Base-by-base conservation (phyloP, 2,113 vertebrate genomes). In the Mixornis gularis region DNA sequence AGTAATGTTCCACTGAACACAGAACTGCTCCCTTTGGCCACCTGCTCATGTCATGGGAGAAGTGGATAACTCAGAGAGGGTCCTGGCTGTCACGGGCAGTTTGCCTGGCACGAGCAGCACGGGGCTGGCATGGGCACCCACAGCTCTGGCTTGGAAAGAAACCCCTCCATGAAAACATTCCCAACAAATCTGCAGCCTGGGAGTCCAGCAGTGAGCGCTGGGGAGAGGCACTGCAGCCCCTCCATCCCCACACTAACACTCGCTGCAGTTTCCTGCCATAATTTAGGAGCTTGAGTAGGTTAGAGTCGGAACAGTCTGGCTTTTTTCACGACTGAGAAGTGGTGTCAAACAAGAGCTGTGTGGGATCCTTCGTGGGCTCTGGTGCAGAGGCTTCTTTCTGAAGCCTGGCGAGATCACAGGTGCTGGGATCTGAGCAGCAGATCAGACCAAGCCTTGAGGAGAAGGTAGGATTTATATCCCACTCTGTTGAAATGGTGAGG, bases 11-110 rank as follows among this genome's bases (percentile, higher is more conserved):
- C 7, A 1, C 6, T 36, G 78, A 52, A 15, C 53, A 18, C 29
- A 52, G 60, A 36, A 2, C 38, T 51, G 46, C 27, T 70, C 77
- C 64, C 30, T 41, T 30, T 43, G 76, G 34, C 2, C 12, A 1
- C 10, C 53, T 27, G 55, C 40, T 17, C 2, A 0, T 41, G 55
- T 29, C 3, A 1, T 10, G 59, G 48, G 66, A 79, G 17, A 70
- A 17, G 70, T 0, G 2, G 76, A 0, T 34, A 19, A 6, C 49
- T 52, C 1, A 0, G 51, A 19, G 44, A 49, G 55, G 49, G 48
- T 63, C 48, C 48, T 1, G 3, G 1, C 3, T 0, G 0, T 5
- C 41, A 24, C 5, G 0, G 49, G 48, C 53, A 58, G 21, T 36
- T 49, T 36, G 49, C 7, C 63, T n/a, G 79, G 34, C 70, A n/a